Evolutionary conservation across 2,797 vertebrate genomes (phyloP).

Genomic region (Ptychadena robeensis): DNA sequence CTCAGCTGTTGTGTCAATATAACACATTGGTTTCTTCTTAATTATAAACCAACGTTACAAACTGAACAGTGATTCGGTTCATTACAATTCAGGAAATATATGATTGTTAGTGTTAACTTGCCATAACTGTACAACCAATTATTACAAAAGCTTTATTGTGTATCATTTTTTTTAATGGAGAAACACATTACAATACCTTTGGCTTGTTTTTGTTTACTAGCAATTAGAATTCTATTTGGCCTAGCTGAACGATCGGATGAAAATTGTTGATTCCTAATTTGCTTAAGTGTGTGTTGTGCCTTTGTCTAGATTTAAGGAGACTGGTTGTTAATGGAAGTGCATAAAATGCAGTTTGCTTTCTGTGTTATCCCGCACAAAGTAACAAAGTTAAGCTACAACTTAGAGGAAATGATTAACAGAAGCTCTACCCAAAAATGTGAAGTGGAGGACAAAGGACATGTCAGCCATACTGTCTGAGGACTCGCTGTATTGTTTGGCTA

Average conservation of each 20-base stretch:
- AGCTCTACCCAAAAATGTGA: too few species aligned
- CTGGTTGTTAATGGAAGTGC: neutral
- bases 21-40: conserved; percentile 34
- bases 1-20: conserved; percentile 6
- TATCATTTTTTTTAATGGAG: neutral
- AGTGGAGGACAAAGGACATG: too few species aligned
- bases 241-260: neutral
- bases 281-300: neutral
- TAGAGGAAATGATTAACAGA: too few species aligned
- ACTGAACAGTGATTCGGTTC: conserved; percentile 21
- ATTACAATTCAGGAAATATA: conserved; percentile 16
- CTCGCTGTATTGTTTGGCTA: too few species aligned
- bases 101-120: neutral
- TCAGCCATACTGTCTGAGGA: too few species aligned
- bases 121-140: neutral
- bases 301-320: neutral
- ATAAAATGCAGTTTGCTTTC: neutral
- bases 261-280: neutral
- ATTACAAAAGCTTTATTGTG: neutral
- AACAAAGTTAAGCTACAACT: too few species aligned
- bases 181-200: neutral
- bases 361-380: too few species aligned
- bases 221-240: neutral
- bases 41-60: neutral
- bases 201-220: neutral